Evolutionary conservation across 2,888 invertebrate genomes (phyloP).

Genomic region (Hydropsyche betteni): DNA sequence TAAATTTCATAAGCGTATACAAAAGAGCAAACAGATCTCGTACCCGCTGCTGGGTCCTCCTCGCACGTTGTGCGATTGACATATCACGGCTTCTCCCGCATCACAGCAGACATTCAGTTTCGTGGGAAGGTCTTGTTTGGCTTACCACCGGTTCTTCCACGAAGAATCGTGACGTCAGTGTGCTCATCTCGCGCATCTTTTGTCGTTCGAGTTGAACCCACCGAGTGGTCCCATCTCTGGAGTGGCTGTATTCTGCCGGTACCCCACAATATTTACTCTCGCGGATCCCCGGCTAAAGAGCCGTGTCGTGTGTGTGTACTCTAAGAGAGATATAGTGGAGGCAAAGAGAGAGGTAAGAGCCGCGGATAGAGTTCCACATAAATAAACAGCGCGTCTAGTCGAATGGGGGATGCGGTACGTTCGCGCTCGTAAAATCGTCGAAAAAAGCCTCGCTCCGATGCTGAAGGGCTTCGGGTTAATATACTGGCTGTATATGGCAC

Average conservation of each 20-base stretch:
- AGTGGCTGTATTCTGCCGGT: slow-evolving; percentile 17
- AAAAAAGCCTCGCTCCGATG: background rate
- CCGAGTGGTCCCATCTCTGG: slow-evolving; percentile 13
- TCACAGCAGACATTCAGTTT: background rate
- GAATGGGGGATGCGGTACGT: background rate
- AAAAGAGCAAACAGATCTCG: too few relatives aligned
- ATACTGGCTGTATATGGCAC: too few relatives aligned
- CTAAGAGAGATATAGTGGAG: background rate
- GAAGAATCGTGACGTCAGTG: slow-evolving; percentile 33
- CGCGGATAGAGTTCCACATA: slow-evolving; percentile 44
- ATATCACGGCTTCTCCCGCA: slow-evolving; percentile 26
- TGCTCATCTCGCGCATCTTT: slow-evolving; percentile 30
- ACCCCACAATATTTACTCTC: slow-evolving; percentile 31
- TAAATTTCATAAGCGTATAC: too few relatives aligned
- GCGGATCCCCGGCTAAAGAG: slow-evolving; percentile 27
- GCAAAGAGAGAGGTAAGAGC: slow-evolving; percentile 39
- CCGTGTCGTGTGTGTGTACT: background rate
- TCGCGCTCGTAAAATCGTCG: background rate
- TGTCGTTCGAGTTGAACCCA: slow-evolving; percentile 25
- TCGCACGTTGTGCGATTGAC: slow-evolving; percentile 15
- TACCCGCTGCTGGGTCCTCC: too few relatives aligned
- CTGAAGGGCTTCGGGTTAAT: too few relatives aligned
- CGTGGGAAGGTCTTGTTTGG: slow-evolving; percentile 28
- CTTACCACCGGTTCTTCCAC: background rate
- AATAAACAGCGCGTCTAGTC: slow-evolving; percentile 29